Evolutionary conservation across 2,888 invertebrate genomes (phyloP).

Genomic region (Hemicrepidius hirtus): DNA sequence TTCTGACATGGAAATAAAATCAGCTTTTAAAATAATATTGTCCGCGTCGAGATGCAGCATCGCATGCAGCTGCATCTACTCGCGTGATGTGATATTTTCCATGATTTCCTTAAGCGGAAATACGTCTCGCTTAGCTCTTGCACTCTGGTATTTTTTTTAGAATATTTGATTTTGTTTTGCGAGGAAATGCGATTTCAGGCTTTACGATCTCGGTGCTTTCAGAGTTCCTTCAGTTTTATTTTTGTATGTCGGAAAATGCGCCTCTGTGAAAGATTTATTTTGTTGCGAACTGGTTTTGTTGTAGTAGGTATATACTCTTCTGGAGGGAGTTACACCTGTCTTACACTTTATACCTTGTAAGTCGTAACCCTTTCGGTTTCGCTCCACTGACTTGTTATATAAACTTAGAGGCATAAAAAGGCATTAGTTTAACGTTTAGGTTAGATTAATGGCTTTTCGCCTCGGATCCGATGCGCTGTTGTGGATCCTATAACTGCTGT

Average conservation of each 20-base stretch:
- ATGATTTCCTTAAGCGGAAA: slow-evolving; percentile 44
- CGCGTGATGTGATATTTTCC: slow-evolving; percentile 18
- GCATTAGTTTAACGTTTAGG: slow-evolving; percentile 25
- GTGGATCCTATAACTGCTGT: slow-evolving; percentile 5
- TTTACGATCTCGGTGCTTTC: slow-evolving; percentile 44
- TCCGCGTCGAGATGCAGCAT: slow-evolving; percentile 29
- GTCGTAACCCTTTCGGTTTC: slow-evolving; percentile 46
- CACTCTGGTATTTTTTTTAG: slow-evolving; percentile 40
- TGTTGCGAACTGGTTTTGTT: slow-evolving; percentile 46
- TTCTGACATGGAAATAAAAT: slow-evolving; percentile 27
- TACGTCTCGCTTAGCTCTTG: slow-evolving; percentile 36
- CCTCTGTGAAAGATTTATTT: slow-evolving; percentile 49
- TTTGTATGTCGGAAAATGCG: slow-evolving; percentile 43
- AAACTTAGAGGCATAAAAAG: slow-evolving; percentile 12
- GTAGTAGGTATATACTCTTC: slow-evolving; percentile 17
- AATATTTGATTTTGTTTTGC: slow-evolving; percentile 50
- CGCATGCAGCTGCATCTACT: slow-evolving; percentile 22
- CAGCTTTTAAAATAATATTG: slow-evolving; percentile 26
- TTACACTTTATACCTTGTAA: slow-evolving; percentile 44
- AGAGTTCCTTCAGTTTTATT: slow-evolving; percentile 44
- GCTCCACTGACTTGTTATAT: slow-evolving; percentile 32
- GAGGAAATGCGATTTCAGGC: slow-evolving; percentile 50
- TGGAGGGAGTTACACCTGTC: slow-evolving; percentile 45
- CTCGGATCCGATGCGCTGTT: slow-evolving; percentile 3
- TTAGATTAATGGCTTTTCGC: slow-evolving; percentile 27